Evolutionary conservation across 2,113 vertebrate species (phyloP).

Genomic region (Rhinogobius similis): DNA sequence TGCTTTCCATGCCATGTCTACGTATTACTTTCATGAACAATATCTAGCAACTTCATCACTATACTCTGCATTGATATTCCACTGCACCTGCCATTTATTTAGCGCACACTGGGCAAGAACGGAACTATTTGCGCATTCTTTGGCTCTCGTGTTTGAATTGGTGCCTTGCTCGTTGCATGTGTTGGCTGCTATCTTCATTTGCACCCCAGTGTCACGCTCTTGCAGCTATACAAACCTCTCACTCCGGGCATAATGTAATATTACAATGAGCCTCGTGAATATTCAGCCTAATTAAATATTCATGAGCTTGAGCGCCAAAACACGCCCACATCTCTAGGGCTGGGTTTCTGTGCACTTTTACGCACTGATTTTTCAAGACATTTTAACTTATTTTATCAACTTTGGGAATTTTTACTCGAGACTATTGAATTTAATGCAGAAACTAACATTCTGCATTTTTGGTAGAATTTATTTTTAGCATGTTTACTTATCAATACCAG

Average conservation of each 20-base stretch:
- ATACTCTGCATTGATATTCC: background rate
- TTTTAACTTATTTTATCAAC: background rate
- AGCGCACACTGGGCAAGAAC: background rate
- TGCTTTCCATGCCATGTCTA: background rate
- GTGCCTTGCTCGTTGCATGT: background rate
- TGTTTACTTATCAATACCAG: background rate
- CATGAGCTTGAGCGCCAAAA: conserved; percentile 6
- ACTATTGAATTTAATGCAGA: background rate
- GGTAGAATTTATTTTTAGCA: no score
- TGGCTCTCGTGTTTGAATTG: background rate
- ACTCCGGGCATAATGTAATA: conserved; percentile 31
- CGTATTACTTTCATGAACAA: background rate
- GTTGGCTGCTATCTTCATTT: background rate
- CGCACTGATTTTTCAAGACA: background rate
- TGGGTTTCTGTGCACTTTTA: background rate
- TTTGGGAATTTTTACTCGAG: background rate
- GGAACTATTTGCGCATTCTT: conserved; percentile 3
- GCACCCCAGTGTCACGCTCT: background rate
- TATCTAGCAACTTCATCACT: background rate
- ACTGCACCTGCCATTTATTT: conserved; percentile 6
- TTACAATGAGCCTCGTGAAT: conserved; percentile 17
- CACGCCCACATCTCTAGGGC: conserved; percentile 30
- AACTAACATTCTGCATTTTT: background rate
- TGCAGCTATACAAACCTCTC: background rate
- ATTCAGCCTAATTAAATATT: conserved; percentile 51